Conservation (phyloP, 2,113 vertebrate genomes). For the Plestiodon gilberti region DNA sequence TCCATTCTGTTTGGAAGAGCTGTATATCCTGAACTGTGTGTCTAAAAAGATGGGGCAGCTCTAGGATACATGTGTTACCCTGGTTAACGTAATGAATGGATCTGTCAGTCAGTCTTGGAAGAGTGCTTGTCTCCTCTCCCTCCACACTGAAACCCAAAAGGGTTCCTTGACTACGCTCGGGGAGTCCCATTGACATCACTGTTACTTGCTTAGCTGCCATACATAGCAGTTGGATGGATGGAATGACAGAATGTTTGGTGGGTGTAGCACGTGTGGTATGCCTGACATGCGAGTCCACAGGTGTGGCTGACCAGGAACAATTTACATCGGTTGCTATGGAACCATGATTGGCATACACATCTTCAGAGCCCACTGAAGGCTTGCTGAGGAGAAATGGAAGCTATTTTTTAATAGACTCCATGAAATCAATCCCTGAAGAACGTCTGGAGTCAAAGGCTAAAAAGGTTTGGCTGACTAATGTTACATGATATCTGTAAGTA, state of each 20-base stretch:
- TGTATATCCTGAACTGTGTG: background rate
- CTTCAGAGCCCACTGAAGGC: conserved; percentile 58
- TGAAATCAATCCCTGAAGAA: conserved; percentile 70
- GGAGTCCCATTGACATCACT: conserved; percentile 52
- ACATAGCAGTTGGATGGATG: conserved; percentile 53
- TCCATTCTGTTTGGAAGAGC: background rate
- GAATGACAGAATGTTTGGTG: conserved; percentile 69
- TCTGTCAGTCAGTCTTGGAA: background rate
- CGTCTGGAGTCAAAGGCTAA: conserved; percentile 71
- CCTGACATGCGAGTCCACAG: conserved; percentile 72
- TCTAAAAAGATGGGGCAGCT: background rate
- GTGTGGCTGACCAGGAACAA: conserved; percentile 68
- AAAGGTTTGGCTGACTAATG: conserved; percentile 66
- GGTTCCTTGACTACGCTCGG: background rate
- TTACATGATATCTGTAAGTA: conserved; percentile 54
- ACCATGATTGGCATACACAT: conserved; percentile 52
- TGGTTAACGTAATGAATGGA: fast-evolving
- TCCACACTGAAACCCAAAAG: background rate
- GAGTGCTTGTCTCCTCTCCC: background rate
- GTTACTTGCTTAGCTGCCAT: background rate
- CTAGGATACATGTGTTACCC: background rate
- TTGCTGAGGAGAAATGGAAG: conserved; percentile 64
- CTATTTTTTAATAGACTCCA: conserved; percentile 73
- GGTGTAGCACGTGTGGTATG: conserved; percentile 69
- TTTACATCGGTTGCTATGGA: conserved; percentile 69